Percentiles rank a stretch among this genome's conserved stretches.
Conservation (phyloP, 2,888 invertebrate species). For the Nebria brevicollis region DNA sequence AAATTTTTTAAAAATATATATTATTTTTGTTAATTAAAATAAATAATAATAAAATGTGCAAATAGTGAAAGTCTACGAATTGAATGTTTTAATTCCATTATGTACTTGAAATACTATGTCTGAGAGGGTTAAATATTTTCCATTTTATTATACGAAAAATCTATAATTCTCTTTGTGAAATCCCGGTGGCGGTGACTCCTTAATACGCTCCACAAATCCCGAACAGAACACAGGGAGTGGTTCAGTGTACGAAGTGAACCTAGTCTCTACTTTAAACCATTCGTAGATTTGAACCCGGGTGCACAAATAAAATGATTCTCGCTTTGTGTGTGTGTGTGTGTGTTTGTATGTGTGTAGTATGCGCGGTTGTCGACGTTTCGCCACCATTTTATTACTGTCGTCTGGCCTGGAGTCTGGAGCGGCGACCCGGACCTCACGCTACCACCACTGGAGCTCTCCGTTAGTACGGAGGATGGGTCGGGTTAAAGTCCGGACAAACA, state of each 20-base stretch:
- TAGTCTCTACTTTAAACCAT: not conserved
- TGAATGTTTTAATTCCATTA: not conserved
- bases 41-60: no score
- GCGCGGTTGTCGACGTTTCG: conserved; percentile 25
- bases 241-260: conserved; percentile 19
- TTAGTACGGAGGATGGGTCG: conserved; percentile 21
- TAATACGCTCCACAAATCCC: conserved; percentile 4
- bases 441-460: conserved; percentile 17
- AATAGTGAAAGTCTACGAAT: not conserved
- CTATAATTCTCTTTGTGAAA: not conserved
- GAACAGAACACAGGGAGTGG: not conserved
- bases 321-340: not conserved
- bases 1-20: no score
- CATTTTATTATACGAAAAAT: not conserved
- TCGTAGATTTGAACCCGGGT: conserved; percentile 20
- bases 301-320: conserved; percentile 26
- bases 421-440: conserved; percentile 11
- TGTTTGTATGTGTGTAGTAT: not conserved
- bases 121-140: not conserved
- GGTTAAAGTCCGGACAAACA: conserved; percentile 40
- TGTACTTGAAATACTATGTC: not conserved
- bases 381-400: conserved; percentile 40
- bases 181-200: not conserved
- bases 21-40: no score
- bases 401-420: conserved; percentile 27